A percentile compares a stretch with the other conserved stretches of the same genome.
phyloP scores from a whole-genome alignment of 1,140 invertebrate species.

The Diprion similis region DNA sequence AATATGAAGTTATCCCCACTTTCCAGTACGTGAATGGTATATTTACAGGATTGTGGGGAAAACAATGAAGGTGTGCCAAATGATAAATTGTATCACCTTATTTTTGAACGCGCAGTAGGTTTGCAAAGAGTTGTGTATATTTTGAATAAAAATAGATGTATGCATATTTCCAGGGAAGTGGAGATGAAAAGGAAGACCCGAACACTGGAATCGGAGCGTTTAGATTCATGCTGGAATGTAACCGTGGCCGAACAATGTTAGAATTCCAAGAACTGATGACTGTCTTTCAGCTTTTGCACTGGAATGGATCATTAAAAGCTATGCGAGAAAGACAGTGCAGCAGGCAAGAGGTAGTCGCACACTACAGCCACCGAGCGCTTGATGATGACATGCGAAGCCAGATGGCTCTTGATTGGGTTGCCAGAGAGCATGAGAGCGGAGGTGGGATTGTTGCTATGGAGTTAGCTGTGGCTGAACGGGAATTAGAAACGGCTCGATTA shows the following conservation, averaged over 20 bases:
- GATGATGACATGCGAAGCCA: conserved; percentile 96
- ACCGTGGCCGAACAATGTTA: conserved; percentile 92
- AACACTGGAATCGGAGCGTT: conserved; percentile 91
- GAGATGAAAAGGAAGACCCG: conserved; percentile 78
- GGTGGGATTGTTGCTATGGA: conserved; percentile 82
- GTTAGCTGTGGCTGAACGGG: conserved; percentile 82
- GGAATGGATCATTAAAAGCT: conserved; percentile 93
- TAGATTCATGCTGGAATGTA: conserved; percentile 93
- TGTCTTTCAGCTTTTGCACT: conserved; percentile 93
- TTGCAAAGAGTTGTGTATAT: no score
- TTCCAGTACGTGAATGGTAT: neutral
- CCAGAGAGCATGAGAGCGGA: conserved; percentile 81
- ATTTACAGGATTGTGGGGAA: neutral
- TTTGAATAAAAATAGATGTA: neutral
- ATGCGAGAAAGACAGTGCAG: conserved; percentile 94
- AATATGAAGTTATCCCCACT: neutral
- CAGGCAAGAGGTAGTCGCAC: conserved; percentile 93
- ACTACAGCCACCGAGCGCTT: conserved; percentile 87
- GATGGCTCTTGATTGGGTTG: conserved; percentile 97
- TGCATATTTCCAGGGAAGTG: conserved; percentile 36
- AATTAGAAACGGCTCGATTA: conserved; percentile 87
- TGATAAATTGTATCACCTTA: conserved; percentile 4
- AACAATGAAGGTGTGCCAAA: neutral
- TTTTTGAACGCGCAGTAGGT: no score
- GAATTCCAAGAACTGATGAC: conserved; percentile 98